Base-by-base conservation (phyloP, 1,140 invertebrate genomes). In the Ptiloglossa arizonensis region DNA sequence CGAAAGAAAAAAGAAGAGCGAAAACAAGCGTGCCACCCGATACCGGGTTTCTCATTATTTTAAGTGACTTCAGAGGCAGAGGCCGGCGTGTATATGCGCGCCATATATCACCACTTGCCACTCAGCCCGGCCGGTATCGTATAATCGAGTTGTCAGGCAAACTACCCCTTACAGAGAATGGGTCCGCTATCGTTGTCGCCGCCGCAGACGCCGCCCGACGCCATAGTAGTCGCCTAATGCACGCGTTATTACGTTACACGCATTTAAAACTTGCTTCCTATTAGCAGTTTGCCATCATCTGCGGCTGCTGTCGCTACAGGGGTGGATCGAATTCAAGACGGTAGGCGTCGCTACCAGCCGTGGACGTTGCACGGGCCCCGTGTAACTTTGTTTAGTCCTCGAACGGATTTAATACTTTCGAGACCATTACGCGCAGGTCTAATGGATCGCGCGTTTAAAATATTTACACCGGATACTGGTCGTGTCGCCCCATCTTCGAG, bases 141-240 rank as follows among this genome's bases (percentile, higher is more conserved):
- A 80, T 89, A 89, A 89, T 89, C 88, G 87, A 89, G 87, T 89
- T 89, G 88, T 88, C 87, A 88, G 81, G 86, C 86, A 89, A 89
- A 87, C 86, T 88, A 88, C 87, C 88, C 82, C 85, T 87, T 87
- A 87, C 82, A 59, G 80, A 83, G 83, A 86, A 86, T 81, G 84
- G 83, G 81, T 86, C 74, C 69, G 82, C 85, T 86, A 86, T 80
- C 84, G 80, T 86, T 83, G 83, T 86, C 73, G 83, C 54, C 77
- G 85, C 83, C 80, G 83, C 83, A 86, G 85, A 86, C 82, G 82
- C 79, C 77, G 32, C 74, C 60, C 85, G 86, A 83, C 84, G 82
- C 82, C 81, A 81, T 79, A 80, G 79, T 82, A 86, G 80, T 86
- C 79, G 79, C 82, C 84, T 87, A 88, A 88, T 87, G 86, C 84